Evolutionary conservation across 92 coral and sea anemone genomes (phyloP).

Genomic region (Parazoanthus swiftii): DNA sequence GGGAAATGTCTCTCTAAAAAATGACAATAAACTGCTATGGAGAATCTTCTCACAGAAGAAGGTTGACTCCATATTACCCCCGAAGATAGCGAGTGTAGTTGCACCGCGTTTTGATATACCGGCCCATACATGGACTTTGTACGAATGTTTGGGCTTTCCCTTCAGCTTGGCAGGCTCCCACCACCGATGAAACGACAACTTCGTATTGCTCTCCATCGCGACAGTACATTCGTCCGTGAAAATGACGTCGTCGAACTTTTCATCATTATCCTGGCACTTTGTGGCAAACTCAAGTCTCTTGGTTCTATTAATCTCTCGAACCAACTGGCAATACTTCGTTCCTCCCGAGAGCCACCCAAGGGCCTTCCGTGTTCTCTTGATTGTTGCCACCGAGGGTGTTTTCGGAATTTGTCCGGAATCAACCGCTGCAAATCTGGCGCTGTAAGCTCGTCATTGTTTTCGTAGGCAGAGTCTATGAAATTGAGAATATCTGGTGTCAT

Average conservation of each 20-base stretch:
- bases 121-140: constrained; percentile 33
- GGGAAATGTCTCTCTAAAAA: constrained; percentile 1
- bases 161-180: constrained; percentile 28
- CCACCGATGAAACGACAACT: constrained; percentile 33
- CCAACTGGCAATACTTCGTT: too few species aligned
- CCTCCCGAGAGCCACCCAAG: too few species aligned
- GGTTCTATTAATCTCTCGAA: too few species aligned
- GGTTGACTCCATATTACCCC: constrained; percentile 9
- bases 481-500: constrained; percentile 21
- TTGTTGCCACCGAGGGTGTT: too few species aligned
- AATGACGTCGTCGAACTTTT: constrained; percentile 27
- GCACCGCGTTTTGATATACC: constrained; percentile 16
- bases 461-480: constrained; percentile 25
- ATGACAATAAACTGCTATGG: constrained; percentile 11
- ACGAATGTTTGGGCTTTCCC: constrained; percentile 20
- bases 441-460: constrained; percentile 54
- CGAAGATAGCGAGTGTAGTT: constrained; percentile 3
- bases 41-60: constrained; percentile 10
- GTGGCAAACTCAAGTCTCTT: constrained; percentile 30
- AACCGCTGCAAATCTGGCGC: constrained; percentile 26
- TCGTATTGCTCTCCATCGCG: constrained; percentile 14
- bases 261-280: background rate
- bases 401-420: background rate
- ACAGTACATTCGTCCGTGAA: constrained; percentile 42
- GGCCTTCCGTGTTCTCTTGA: too few species aligned